Evolutionary conservation across 2,113 vertebrate genomes (phyloP).

Genomic region (Platysteira castanea): DNA sequence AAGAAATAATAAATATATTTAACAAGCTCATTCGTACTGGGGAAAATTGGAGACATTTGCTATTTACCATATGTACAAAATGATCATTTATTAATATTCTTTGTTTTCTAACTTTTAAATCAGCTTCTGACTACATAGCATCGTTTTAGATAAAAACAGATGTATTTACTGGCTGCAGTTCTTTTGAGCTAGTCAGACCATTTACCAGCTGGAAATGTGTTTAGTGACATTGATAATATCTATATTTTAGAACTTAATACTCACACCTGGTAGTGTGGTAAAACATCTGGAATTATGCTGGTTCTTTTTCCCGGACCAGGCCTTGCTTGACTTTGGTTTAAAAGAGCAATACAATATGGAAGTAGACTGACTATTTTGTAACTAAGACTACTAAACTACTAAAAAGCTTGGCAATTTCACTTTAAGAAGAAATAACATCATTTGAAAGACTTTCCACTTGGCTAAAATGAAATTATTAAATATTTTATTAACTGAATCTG

Average conservation of each 20-base stretch:
- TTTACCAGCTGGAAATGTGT: not conserved
- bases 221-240: not conserved
- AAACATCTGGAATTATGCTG: not conserved
- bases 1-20: slow-evolving; percentile 21
- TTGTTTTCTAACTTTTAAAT: not conserved
- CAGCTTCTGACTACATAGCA: not conserved
- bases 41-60: not conserved
- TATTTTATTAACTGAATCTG: not conserved
- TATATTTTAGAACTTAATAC: not conserved
- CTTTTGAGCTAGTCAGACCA: not conserved
- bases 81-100: slow-evolving; percentile 27
- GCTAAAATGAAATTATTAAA: not conserved
- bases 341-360: not conserved
- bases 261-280: not conserved
- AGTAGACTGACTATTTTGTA: not conserved
- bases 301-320: not conserved
- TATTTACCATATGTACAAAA: slow-evolving; percentile 27
- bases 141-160: not conserved
- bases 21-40: not conserved
- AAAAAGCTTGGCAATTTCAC: not conserved
- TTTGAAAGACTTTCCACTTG: not conserved
- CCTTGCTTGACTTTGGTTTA: not conserved
- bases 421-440: not conserved
- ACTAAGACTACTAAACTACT: not conserved
- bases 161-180: not conserved